Evolutionary conservation across 2,888 invertebrate species (phyloP), one percentile per base, ranked within the genome.

Genomic region (Aporophyla nigra): DNA sequence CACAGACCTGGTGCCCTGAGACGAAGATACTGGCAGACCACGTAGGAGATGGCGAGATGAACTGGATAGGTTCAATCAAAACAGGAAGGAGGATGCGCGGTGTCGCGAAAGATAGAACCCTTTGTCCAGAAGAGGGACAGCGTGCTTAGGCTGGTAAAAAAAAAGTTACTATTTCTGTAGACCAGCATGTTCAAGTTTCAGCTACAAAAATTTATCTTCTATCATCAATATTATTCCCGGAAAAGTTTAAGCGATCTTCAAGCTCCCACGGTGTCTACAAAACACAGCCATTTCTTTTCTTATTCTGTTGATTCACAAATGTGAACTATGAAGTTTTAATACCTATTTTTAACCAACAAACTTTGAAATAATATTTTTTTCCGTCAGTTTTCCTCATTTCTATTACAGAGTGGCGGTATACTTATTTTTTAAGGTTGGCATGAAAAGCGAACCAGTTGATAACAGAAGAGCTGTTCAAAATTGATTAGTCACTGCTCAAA

Each of bases 401-500:
- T 40, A 14, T 27, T 63, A 33, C 10, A 27, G 51, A 65, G 19
- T 27, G 14, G n/a, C 51, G 1, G 33, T 7, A 62, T 1, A 16
- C n/a, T 56, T 27, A 21, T 59, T 54, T 61, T 27, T 12, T n/a
- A 4, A 43, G 21, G n/a, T 43, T 53, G 33, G 14, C 6, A 27
- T 51, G 56, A 74, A 61, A 79, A 54, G 27, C 19, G 4, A 27
- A 49, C 33, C 40, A 33, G 19, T 51, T 24, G 19, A 67, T 24
- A 6, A 59, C 27, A 78, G 24, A 59, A n/a, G 16, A 40, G 14
- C 43, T 62, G 21, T 49, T 71, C 56, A 19, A 58, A 68, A 58
- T 78, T 68, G 56, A 63, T 79, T 80, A 63, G 67, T 74, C 74
- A 78, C 66, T 67, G 67, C 9, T 67, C 24, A 68, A 27, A 62